phyloP scores from a whole-genome alignment of 2,888 invertebrate genomes.

The Acrocera orbiculus region DNA sequence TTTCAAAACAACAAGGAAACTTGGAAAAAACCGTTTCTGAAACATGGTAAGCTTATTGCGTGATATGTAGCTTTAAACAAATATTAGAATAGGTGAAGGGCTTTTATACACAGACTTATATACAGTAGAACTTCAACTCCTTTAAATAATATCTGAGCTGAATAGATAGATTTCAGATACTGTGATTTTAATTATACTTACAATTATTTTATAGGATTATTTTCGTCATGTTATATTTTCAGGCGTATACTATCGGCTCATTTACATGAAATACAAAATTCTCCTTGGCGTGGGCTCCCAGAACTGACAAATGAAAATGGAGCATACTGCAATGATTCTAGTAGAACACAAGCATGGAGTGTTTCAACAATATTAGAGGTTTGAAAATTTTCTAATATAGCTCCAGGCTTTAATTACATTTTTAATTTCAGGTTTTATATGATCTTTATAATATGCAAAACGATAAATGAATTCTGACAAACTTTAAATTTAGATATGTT shows the following conservation, averaged over 20 bases:
- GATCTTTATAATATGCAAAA: conserved; percentile 2
- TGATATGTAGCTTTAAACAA: background rate
- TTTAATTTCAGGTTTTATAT: conserved; percentile 3
- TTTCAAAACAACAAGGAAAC: conserved; percentile 46
- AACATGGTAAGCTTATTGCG: conserved; percentile 22
- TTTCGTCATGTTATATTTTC: conserved; percentile 20
- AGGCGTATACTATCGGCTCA: conserved; percentile 46
- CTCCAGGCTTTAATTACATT: no score
- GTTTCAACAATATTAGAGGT: conserved; percentile 76
- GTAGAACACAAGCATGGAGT: conserved; percentile 95
- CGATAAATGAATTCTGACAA: background rate
- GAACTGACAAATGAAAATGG: conserved; percentile 88
- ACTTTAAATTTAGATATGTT: no score
- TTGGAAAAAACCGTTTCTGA: conserved; percentile 35
- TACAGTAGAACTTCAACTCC: no score
- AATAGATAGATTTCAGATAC: no score
- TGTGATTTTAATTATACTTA: no score
- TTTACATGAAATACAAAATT: conserved; percentile 55
- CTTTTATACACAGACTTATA: no score
- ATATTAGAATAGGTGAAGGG: no score
- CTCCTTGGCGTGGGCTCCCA: conserved; percentile 86
- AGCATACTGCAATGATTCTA: conserved; percentile 65
- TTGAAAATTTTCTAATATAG: no score
- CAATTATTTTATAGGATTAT: background rate
- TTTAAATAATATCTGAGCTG: no score